Base-by-base conservation (phyloP, 2,113 vertebrate genomes). In the Platichthys flesus region DNA sequence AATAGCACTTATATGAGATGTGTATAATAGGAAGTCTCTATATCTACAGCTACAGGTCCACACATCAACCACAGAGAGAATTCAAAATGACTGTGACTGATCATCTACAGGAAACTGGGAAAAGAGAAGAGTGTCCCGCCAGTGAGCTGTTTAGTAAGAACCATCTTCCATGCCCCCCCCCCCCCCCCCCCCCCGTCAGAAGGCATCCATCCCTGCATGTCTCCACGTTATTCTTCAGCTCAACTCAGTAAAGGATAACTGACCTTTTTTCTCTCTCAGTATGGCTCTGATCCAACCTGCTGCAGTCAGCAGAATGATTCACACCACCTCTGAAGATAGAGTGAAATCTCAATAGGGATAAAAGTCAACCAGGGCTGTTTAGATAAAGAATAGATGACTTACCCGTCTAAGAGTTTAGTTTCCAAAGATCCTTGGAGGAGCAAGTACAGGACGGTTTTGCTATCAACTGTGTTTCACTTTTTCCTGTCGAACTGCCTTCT, bases 231-330 rank as follows among this genome's bases (percentile, higher is more conserved):
- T n/a, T 67, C 42, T 76, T 54, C 57, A 81, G 58, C 54, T 64
- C 42, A 67, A 60, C 24, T 0, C 40, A 0, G 58, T 26, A 81
- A 2, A 54, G 26, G 28, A 57, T 24, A 61, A 24, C 28, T 10
- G 23, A 70, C 1, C 60, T 35, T 58, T 58, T 24, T 24, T 5
- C 5, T 5, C 8, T 67, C 24, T 7, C 8, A 12, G 18, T 1
- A 2, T 65, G 54, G 42, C 63, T 67, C 35, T 13, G 58, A 74
- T 49, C 64, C 67, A 67, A n/a, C 9, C 24, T 24, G 26, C 24
- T 5, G 0, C 2, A 2, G 24, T 23, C 47, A 49, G 24, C 59
- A 49, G 2, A 83, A 83, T 81, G 14, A 84, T 81, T 86, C 26
- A 76, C 61, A 4, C 54, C 21, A 12, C 26, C 14, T 59, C 18